Conservation (phyloP, 2,888 invertebrate species). For the Dynastes maya region DNA sequence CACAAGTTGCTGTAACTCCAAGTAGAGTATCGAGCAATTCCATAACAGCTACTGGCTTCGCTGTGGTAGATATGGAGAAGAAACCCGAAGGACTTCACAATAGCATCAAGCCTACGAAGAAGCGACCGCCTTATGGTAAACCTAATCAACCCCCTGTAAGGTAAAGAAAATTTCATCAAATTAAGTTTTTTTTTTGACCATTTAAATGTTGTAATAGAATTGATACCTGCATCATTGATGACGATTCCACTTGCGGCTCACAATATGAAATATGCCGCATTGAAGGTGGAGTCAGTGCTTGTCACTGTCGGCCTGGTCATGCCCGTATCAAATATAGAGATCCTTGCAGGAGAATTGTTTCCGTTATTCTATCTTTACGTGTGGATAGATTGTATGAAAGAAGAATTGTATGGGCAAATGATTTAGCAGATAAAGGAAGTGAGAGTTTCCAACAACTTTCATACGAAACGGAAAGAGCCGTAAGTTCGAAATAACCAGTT, state of each 20-base stretch:
- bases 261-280: constrained; percentile 92
- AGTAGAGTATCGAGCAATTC: constrained; percentile 64
- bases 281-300: constrained; percentile 89
- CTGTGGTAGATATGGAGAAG: constrained; percentile 75
- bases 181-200: neutral
- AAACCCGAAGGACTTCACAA: constrained; percentile 66
- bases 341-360: constrained; percentile 84
- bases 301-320: constrained; percentile 88
- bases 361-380: constrained; percentile 84
- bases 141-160: constrained; percentile 81
- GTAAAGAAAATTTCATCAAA: constrained; percentile 64
- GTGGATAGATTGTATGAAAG: constrained; percentile 89
- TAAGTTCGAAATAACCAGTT: constrained; percentile 67
- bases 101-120: constrained; percentile 68
- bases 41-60: constrained; percentile 78
- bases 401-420: constrained; percentile 84
- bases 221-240: constrained; percentile 95
- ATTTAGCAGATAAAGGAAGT: constrained; percentile 82
- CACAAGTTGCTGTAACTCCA: constrained; percentile 61
- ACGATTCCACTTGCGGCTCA: constrained; percentile 89
- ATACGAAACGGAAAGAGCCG: constrained; percentile 90
- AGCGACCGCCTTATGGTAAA: constrained; percentile 75
- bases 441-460: constrained; percentile 88
- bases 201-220: constrained; percentile 73
- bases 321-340: constrained; percentile 82